A percentile compares a stretch with the other conserved stretches of the same genome.
These are phyloP conservation scores for Girardinus metallicus DNA, from an alignment of 2,797 vertebrate species.

Conservation along the genomic window DNA sequence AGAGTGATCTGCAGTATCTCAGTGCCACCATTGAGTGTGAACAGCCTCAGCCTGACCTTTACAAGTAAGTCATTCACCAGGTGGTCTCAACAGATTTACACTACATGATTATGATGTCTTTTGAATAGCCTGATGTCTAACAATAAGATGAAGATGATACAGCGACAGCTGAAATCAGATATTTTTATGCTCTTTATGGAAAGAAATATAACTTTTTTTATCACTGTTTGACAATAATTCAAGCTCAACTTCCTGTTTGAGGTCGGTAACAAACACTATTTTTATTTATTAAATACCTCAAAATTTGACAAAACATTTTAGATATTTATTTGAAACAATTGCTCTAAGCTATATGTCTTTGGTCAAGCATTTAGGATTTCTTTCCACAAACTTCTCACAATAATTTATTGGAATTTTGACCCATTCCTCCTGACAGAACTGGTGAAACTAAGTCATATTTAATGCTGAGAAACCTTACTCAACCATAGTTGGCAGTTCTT, in stretches of 20 bases:
- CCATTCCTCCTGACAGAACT: not conserved
- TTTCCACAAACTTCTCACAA: not conserved
- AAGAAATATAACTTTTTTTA: not conserved
- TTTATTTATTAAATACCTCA: not conserved
- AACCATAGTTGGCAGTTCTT: too few species aligned
- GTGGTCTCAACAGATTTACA: slow-evolving; percentile 57
- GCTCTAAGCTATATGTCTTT: not conserved
- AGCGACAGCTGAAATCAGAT: not conserved
- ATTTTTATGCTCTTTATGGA: not conserved
- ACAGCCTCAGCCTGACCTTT: slow-evolving; percentile 97
- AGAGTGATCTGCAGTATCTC: slow-evolving; percentile 86
- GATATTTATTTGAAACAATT: not conserved
- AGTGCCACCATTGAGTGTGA: slow-evolving; percentile 94
- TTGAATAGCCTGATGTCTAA: not conserved
- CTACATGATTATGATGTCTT: slow-evolving; percentile 28
- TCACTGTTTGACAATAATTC: not conserved
- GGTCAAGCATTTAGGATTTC: not conserved
- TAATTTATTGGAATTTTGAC: not conserved
- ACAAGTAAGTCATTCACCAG: slow-evolving; percentile 87
- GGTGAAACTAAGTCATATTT: not conserved
- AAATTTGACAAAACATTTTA: not conserved
- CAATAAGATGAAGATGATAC: not conserved
- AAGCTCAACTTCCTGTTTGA: not conserved
- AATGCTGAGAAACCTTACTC: not conserved
- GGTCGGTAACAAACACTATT: not conserved